phyloP scores from a whole-genome alignment of 2,113 vertebrate species.

The Pantherophis guttatus region DNA sequence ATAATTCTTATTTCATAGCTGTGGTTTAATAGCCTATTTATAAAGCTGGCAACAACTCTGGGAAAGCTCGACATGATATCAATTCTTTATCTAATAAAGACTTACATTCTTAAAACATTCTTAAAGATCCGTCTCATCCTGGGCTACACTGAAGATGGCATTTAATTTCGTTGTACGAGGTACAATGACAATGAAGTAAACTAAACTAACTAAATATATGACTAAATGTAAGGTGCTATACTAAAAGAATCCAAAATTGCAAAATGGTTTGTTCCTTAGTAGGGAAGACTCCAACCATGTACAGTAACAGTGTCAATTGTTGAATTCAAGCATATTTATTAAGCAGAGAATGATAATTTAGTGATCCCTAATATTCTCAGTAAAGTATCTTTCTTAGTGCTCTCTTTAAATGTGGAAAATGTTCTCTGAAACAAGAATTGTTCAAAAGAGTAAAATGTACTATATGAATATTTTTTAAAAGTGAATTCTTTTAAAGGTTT shows the following conservation, averaged over 20 bases:
- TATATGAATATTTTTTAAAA: not conserved
- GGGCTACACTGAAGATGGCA: too few relatives aligned
- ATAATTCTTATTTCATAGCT: not conserved
- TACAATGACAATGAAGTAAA: too few relatives aligned
- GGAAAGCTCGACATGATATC: not conserved
- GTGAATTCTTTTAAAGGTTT: not conserved
- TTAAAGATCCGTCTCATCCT: too few relatives aligned
- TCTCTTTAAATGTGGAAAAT: not conserved
- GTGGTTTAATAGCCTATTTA: not conserved
- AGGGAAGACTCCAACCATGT: not conserved
- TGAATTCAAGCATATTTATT: constrained; percentile 22
- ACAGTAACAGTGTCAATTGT: not conserved
- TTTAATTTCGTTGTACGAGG: too few relatives aligned
- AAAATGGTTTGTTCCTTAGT: not conserved
- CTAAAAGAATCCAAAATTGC: not conserved
- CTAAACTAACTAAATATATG: too few relatives aligned
- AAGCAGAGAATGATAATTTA: not conserved
- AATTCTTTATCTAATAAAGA: not conserved
- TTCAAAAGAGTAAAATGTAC: not conserved
- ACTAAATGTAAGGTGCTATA: not conserved
- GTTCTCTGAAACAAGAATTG: not conserved
- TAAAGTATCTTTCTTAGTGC: not conserved
- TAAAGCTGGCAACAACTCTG: not conserved
- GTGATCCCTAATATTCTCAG: not conserved
- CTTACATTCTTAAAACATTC: not conserved